These are phyloP conservation scores for Brenthis ino DNA, from an alignment of 2,888 invertebrate species.

Conservation along the genomic window DNA sequence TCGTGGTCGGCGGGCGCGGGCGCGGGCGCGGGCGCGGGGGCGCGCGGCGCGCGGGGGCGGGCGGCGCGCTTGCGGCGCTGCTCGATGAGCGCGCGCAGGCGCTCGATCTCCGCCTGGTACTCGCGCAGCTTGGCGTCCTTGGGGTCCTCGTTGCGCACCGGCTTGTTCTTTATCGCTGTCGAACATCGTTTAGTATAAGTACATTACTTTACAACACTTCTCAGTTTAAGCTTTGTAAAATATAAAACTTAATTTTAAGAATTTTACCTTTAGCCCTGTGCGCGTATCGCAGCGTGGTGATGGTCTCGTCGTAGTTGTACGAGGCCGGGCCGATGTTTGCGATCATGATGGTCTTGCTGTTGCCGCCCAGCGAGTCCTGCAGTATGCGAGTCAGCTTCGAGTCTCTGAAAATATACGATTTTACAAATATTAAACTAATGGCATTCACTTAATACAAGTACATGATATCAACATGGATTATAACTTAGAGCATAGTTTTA, in stretches of 20 bases:
- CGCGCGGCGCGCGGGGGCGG: constrained; percentile 20
- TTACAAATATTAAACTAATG: background rate
- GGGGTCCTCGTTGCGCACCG: constrained; percentile 99
- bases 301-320: constrained; percentile 98
- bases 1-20: constrained; percentile 66
- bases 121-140: constrained; percentile 98
- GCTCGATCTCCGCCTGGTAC: constrained; percentile 96
- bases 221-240: no score
- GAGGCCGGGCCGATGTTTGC: constrained; percentile 99
- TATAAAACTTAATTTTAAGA: no score
- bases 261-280: constrained; percentile 92
- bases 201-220: no score
- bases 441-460: background rate
- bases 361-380: constrained; percentile 99
- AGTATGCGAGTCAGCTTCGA: constrained; percentile 97
- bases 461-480: no score
- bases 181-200: background rate
- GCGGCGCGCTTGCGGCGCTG: constrained; percentile 54
- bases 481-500: no score
- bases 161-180: constrained; percentile 97
- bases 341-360: constrained; percentile 99
- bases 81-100: constrained; percentile 81
- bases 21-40: constrained; percentile 4
- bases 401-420: constrained; percentile 82
- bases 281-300: constrained; percentile 97